Evolutionary conservation across 64 coral and sea anemone genomes (phyloP).

Genomic region (Pocillopora damicornis): DNA sequence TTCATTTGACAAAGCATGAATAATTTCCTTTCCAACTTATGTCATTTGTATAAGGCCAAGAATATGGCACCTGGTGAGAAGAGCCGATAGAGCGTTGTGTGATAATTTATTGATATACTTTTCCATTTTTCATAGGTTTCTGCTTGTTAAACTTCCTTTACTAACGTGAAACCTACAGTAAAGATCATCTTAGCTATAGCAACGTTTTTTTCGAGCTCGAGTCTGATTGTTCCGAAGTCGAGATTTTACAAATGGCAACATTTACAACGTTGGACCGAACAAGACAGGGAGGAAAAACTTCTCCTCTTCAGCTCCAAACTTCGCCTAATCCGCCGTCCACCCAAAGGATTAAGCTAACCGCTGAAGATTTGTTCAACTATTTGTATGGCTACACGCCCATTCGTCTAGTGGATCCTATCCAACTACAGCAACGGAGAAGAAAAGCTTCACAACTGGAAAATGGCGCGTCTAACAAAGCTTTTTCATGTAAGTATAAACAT

Average conservation of each 20-base stretch:
- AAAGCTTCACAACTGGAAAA: constrained; percentile 46
- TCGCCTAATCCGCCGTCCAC: neutral
- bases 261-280: constrained; percentile 3
- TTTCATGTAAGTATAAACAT: constrained; percentile 41
- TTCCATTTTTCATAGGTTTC: constrained; percentile 40
- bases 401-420: constrained; percentile 75
- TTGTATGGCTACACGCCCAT: constrained; percentile 84
- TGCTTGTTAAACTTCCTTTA: constrained; percentile 50
- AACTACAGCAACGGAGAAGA: constrained; percentile 54
- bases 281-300: neutral
- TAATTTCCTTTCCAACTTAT: constrained; percentile 47
- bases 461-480: neutral
- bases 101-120: constrained; percentile 39
- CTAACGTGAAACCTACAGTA: neutral
- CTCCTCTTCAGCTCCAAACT: constrained; percentile 9
- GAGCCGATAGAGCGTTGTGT: constrained; percentile 19
- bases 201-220: neutral
- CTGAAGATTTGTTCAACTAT: constrained; percentile 84
- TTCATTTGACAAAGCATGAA: constrained; percentile 45
- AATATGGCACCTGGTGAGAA: constrained; percentile 26
- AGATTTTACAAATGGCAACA: neutral
- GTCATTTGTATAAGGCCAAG: constrained; percentile 45
- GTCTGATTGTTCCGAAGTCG: neutral
- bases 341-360: constrained; percentile 37
- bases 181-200: neutral